These are phyloP conservation scores for Eupristina koningsbergeri DNA, from an alignment of 1,140 invertebrate genomes.

Conservation along the genomic window DNA sequence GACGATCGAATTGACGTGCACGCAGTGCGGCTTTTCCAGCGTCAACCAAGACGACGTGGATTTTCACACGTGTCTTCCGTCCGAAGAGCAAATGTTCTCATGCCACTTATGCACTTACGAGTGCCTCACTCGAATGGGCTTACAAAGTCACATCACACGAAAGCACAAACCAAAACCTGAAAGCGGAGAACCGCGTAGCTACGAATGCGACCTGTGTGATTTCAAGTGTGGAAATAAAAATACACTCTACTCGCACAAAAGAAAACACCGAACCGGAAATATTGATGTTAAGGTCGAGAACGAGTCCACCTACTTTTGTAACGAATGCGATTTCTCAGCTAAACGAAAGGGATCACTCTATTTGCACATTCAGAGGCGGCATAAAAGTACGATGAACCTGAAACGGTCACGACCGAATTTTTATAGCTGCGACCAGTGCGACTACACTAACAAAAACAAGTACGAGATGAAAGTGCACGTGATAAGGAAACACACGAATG, in stretches of 20 bases:
- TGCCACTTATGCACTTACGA: slow-evolving; percentile 57
- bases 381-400: slow-evolving; percentile 39
- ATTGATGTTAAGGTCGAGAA: slow-evolving; percentile 40
- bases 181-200: slow-evolving; percentile 6
- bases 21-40: slow-evolving; percentile 51
- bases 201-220: slow-evolving; percentile 64
- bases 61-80: slow-evolving; percentile 47
- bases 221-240: slow-evolving; percentile 74
- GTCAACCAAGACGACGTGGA: slow-evolving; percentile 40
- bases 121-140: slow-evolving; percentile 49
- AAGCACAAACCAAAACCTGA: slow-evolving; percentile 52
- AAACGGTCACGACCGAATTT: slow-evolving; percentile 55
- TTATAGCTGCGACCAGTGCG: slow-evolving; percentile 66
- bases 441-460: slow-evolving; percentile 70
- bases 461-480: slow-evolving; percentile 71
- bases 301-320: slow-evolving; percentile 58
- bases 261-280: slow-evolving; percentile 62
- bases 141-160: slow-evolving; percentile 53
- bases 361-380: slow-evolving; percentile 68
- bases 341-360: slow-evolving; percentile 63
- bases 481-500: slow-evolving; percentile 68
- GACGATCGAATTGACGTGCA: slow-evolving; percentile 27
- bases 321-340: slow-evolving; percentile 65
- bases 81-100: slow-evolving; percentile 33
- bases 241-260: slow-evolving; percentile 74